Conservation (phyloP, 2,113 vertebrate species). For the Nestor notabilis region DNA sequence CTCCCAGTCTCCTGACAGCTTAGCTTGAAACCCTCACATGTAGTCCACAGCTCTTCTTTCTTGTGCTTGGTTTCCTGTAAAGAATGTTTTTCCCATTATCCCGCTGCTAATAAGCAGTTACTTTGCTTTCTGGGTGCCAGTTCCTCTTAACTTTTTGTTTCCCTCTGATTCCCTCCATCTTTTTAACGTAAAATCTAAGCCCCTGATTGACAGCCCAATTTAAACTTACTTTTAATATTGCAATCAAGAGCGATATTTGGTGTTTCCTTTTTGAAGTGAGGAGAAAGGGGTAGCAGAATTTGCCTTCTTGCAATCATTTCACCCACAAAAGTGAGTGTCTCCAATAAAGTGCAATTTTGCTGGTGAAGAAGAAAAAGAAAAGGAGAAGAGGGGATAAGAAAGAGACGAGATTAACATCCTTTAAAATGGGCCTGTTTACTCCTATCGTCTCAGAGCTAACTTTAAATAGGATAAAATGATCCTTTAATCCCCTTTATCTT, state of each 20-base stretch:
- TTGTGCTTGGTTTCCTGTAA: not conserved
- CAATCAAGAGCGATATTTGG: not conserved
- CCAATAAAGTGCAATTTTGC: not conserved
- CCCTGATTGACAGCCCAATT: not conserved
- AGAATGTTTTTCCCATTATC: not conserved
- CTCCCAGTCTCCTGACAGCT: not conserved
- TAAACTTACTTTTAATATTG: not conserved
- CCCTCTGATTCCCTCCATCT: not conserved
- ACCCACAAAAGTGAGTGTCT: constrained; percentile 6
- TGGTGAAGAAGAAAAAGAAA: not conserved
- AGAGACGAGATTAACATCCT: constrained; percentile 18
- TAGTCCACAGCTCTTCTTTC: not conserved
- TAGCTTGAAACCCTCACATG: not conserved
- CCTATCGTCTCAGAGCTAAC: constrained; percentile 18
- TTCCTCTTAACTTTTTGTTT: not conserved
- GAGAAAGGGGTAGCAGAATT: not conserved
- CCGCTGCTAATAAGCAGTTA: not conserved
- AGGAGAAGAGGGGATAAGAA: not conserved
- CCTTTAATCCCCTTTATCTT: constrained; percentile 67
- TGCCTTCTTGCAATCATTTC: constrained; percentile 8
- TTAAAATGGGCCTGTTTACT: constrained; percentile 64
- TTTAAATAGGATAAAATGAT: constrained; percentile 67
- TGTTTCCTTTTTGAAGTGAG: constrained; percentile 10
- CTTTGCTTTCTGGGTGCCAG: not conserved
- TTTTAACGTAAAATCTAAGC: not conserved